Conservation (phyloP, 37 sponge, comb jelly and placozoan species). For the Cliona cf. orientalis region DNA sequence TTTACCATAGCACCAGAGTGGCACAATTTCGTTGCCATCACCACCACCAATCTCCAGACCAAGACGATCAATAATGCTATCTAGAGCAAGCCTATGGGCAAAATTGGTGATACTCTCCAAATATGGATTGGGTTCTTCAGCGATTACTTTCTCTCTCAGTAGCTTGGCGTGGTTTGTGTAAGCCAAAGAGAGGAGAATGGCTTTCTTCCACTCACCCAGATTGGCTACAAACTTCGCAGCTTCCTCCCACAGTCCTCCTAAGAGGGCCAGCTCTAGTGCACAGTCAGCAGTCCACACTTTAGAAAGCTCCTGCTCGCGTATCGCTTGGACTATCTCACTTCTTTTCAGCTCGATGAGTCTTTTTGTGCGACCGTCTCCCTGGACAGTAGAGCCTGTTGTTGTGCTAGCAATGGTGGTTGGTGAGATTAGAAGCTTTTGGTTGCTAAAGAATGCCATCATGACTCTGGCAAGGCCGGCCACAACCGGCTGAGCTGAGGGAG, state of each 20-base stretch:
- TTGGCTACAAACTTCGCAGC: slow-evolving; percentile 14
- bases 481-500: not conserved
- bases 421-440: slow-evolving; percentile 17
- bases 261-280: slow-evolving; percentile 53
- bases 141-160: not conserved
- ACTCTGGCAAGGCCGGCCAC: slow-evolving; percentile 8
- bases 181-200: slow-evolving; percentile 21
- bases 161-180: not conserved
- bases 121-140: too few species aligned
- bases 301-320: slow-evolving; percentile 16
- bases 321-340: not conserved
- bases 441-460: slow-evolving; percentile 48
- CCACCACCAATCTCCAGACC: too few species aligned
- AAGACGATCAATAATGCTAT: not conserved
- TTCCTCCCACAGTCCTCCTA: slow-evolving; percentile 51
- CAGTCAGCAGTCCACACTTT: slow-evolving; percentile 37
- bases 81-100: not conserved
- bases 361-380: too few species aligned
- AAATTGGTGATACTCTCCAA: not conserved
- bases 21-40: too few species aligned
- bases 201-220: slow-evolving; percentile 64
- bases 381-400: too few species aligned
- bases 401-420: not conserved
- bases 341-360: slow-evolving; percentile 15
- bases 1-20: too few species aligned